Base-by-base conservation (phyloP, 2,797 vertebrate species). In the Microctenopoma steveboyesi region DNA sequence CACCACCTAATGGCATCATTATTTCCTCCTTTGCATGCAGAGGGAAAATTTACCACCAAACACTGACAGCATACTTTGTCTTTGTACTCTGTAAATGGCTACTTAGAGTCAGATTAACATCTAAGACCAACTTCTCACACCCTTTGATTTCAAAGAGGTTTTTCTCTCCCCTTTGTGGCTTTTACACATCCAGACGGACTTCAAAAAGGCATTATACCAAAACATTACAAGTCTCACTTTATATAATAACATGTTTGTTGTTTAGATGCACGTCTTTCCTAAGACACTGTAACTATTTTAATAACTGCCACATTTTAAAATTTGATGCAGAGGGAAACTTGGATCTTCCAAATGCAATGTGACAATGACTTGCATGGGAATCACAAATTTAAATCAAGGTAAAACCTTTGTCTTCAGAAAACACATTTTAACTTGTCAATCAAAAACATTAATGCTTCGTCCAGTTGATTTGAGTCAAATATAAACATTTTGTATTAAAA, bases 1-100 rank as follows among this genome's bases (percentile, higher is more conserved):
- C 81, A 60, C 70, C 65, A 74, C 78, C 81, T 89, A 91, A 88
- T 89, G 75, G 83, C 79, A 74, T 86, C 86, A 91, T 93, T 90
- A 90, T 84, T 88, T 81, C 76, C 83, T 64, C 69, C 69, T 86
- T 80, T 79, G 65, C 72, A 87, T 81, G 73, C 74, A 75, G 78
- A 88, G 79, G 69, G 67, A 64, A 69, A 67, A 80, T 78, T 71
- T 81, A 58, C 63, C 77, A 72, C 30, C 1, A 3, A 76, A 79
- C 46, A 56, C 61, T 69, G 79, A 72, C 83, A 73, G 62, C 53
- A 35, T 60, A 42, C 76, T 83, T 82, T 74, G 80, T 86, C 80
- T 89, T 86, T 90, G 84, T 87, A 76, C 79, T 88, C 54, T 59
- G 78, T 86, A 85, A 89, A 90, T 84, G 83, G 81, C 72, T 86